Evolutionary conservation across 1,140 invertebrate genomes (phyloP), one percentile per base, ranked within the genome.

Genomic region (Macrostomum lignano): DNA sequence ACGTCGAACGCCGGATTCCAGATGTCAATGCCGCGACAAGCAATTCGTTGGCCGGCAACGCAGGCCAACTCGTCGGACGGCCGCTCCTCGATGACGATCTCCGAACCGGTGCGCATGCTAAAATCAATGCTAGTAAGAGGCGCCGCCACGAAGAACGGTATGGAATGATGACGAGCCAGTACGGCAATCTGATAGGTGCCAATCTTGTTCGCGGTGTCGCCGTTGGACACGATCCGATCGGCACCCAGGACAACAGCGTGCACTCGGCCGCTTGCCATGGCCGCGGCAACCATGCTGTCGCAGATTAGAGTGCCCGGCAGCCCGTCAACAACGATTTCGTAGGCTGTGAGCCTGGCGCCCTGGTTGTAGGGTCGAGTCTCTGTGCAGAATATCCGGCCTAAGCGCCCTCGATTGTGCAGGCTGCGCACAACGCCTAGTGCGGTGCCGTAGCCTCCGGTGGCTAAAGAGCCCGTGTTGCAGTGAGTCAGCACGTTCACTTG

Each of bases 1-100:
- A 96, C 71, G 61, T 98, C 88, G 61, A 98, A 98, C 1, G 82
- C 74, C 25, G 88, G 88, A 66, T 98, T 98, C 84, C 84, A 98
- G 49, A 77, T 86, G 29, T 67, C 62, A 36, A 91, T 79, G 29
- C 77, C 74, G 72, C 52, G 30, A 44, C 45, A 40, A 23, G 79
- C 78, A 42, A 91, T 74, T 45, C 66, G 62, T 36, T 69, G 62
- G 43, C 73, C 72, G 21, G 72, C 73, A 17, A 91, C 65, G 46
- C 71, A 67, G 0, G 76, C 84, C 67, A 96, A 72, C 61, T 96
- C 88, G 9, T 65, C 61, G 35, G 71, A 66, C 3, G 82, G 72
- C 36, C 88, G 59, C 50, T 93, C 77, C 56, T 98, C 88, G 40
- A 96, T 93, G 3, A 70, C 65, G 42, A 98, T 94, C 31, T 69